Base-by-base conservation (phyloP, 2,113 vertebrate genomes). In the Excalfactoria chinensis region DNA sequence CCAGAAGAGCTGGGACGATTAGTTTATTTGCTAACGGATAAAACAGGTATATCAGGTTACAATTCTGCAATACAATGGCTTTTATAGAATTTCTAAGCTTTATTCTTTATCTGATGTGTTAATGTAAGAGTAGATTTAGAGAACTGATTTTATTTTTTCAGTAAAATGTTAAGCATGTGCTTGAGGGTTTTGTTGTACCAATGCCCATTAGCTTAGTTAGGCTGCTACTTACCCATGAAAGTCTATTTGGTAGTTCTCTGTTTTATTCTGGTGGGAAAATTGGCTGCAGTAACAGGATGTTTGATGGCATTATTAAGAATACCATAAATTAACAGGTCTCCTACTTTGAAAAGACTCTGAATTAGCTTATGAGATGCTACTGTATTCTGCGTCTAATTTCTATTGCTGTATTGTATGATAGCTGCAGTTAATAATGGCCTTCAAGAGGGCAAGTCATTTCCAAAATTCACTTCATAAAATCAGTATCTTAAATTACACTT, bases 1-100 rank as follows among this genome's bases (percentile, higher is more conserved):
- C 99, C 99, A 4, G 99, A 99, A 95, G 99, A 99, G 88, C 97
- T 99, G 88, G 99, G 99, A 55, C 98, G 99, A 56, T 96, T 99
- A 43, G 99, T 99, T 26, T 99, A 99, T 90, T 98, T 99, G 68
- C 97, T 99, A 67, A 99, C 99, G 4, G 99, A 99, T 96, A 99
- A 99, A 97, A 99, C 99, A 88, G 99, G 99, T 99, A 98, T 74
- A 88, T 84, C 79, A 84, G 66, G 68, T 77, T 93, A 64, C 23
- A 23, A 22, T 96, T 91, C 48, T 93, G 76, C 77, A 90, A 86
- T 78, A 41, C 9, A 41, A 59, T 70, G 13, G 58, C 48, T 88
- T 78, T 25, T 63, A 13, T 82, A 75, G 70, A 43, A 55, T 67
- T 86, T 84, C 23, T 77, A 28, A 90, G 77, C 20, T 49, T 93